Base-by-base conservation (phyloP, 2,113 vertebrate genomes). In the Microtus oregoni region DNA sequence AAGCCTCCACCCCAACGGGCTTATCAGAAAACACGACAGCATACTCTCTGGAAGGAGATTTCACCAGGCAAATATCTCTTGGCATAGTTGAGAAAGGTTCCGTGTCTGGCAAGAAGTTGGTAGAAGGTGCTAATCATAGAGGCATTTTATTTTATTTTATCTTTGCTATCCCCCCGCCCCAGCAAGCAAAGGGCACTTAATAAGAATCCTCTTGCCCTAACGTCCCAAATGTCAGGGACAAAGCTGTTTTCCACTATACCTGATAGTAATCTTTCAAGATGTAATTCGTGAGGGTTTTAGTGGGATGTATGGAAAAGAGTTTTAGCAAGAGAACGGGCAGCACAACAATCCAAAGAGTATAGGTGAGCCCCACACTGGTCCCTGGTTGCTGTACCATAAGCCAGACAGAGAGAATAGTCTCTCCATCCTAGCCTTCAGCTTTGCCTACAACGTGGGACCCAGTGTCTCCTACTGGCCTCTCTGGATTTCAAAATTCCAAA, bases 341-440 rank as follows among this genome's bases (percentile, higher is more conserved):
- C 8, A 58, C 52, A 35, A 70, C 9, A 72, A 3, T 10, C 30
- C 15, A 67, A 3, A 1, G 35, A 47, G 13, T 26, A 63, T 7
- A 76, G 1, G 14, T 14, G 44, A 55, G 8, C 15, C 4, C 26
- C 1, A 52, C 8, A 12, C 11, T n/a, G 82, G 2, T 1, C 7
- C 1, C n/a, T 67, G 73, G 41, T 47, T 32, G 35, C 1, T 38
- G 47, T 55, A 38, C 22, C 17, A n/a, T 14, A 32, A 35, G 68
- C 38, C 26, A 50, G 38, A 78, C 28, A 32, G 24, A 12, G n/a
- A 55, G 11, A 12, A 38, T 10, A 10, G 5, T 85, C 50, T 22
- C 52, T 58, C 28, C 7, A 3, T 8, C 35, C 68, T 52, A 32
- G 26, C 30, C 52, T 92, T 63, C 13, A n/a, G 14, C 5, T 38